Percentiles rank a stretch among this genome's conserved stretches.
phyloP scores from a whole-genome alignment of 2,113 vertebrate genomes.

The Microcebus jonahi region DNA sequence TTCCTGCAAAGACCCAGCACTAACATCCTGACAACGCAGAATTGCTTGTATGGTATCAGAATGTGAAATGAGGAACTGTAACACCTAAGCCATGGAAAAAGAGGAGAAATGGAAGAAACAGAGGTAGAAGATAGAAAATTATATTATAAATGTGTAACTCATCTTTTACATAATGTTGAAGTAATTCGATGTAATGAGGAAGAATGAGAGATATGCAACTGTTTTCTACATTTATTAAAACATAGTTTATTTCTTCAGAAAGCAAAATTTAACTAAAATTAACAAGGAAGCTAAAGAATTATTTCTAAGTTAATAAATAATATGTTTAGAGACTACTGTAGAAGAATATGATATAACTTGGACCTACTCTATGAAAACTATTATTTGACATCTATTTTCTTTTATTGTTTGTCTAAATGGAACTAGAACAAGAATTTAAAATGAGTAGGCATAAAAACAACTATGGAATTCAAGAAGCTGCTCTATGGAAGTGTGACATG shows the following conservation, averaged over 20 bases:
- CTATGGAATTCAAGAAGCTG: background rate
- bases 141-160: background rate
- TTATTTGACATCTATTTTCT: background rate
- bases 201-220: background rate
- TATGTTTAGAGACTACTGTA: background rate
- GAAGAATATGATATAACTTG: background rate
- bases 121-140: background rate
- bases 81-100: constrained; percentile 85
- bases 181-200: background rate
- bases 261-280: constrained; percentile 30
- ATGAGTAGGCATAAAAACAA: background rate
- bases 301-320: background rate
- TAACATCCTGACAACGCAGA: constrained; percentile 93
- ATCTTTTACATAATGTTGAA: background rate
- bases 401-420: background rate
- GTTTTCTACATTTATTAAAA: background rate
- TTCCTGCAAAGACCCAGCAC: constrained; percentile 93
- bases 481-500: background rate
- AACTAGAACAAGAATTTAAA: constrained; percentile 18
- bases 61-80: constrained; percentile 96
- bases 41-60: constrained; percentile 96
- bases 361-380: background rate
- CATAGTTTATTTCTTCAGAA: constrained; percentile 17
- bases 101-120: background rate
- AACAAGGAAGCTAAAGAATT: background rate